A percentile compares a stretch with the other conserved stretches of the same genome.
Conservation (phyloP, 2,888 invertebrate species). For the Dasysyrphus tricinctus region DNA sequence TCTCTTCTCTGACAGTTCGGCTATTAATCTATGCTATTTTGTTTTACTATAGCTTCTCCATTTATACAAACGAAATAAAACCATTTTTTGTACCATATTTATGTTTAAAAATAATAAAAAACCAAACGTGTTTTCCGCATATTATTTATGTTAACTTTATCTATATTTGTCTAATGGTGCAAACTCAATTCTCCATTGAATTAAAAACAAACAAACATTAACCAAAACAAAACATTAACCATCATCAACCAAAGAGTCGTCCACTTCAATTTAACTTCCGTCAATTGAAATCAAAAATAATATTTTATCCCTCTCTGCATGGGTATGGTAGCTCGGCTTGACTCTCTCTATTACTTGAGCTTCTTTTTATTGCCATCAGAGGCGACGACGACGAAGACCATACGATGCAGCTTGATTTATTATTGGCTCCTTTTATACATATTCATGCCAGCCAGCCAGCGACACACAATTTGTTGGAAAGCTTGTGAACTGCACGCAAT, state of each 20-base stretch:
- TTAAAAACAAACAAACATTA: constrained; percentile 16
- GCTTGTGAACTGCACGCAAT: constrained; percentile 30
- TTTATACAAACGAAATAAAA: background rate
- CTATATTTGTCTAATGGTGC: constrained; percentile 26
- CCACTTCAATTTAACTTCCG: constrained; percentile 66
- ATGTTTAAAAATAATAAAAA: background rate
- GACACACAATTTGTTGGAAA: constrained; percentile 17
- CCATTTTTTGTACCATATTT: constrained; percentile 12
- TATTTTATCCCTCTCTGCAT: constrained; percentile 25
- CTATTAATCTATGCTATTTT: constrained; percentile 23
- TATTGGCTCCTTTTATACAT: constrained; percentile 39
- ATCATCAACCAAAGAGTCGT: constrained; percentile 9
- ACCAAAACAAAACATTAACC: constrained; percentile 6
- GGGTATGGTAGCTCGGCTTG: too few species aligned
- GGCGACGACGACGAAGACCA: constrained; percentile 34
- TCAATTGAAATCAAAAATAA: constrained; percentile 64
- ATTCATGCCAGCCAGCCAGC: background rate
- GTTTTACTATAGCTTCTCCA: background rate
- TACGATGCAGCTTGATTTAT: constrained; percentile 62
- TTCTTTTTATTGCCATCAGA: constrained; percentile 28
- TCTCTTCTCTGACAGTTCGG: background rate
- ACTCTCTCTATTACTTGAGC: background rate
- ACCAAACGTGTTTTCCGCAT: constrained; percentile 17
- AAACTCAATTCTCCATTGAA: constrained; percentile 43
- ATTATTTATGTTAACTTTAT: constrained; percentile 32